These are phyloP conservation scores for Hirtodrosophila cameraria DNA, from an alignment of 2,888 invertebrate species.

Conservation along the genomic window DNA sequence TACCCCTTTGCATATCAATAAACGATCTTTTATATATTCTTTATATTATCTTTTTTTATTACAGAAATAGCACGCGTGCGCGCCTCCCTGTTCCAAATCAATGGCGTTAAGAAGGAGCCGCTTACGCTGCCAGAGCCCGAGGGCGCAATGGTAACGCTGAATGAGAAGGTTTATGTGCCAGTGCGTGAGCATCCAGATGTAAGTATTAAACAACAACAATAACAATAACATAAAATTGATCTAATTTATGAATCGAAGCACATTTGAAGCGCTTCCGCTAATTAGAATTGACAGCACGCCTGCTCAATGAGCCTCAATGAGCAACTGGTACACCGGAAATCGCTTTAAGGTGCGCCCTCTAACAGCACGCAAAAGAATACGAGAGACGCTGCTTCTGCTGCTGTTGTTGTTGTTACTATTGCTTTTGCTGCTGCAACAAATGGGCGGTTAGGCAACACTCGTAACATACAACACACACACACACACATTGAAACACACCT, in stretches of 20 bases:
- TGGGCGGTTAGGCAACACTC: slow-evolving; percentile 53
- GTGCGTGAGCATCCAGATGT: slow-evolving; percentile 99
- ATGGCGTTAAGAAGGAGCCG: slow-evolving; percentile 97
- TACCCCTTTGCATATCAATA: no score
- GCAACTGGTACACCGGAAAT: slow-evolving; percentile 83
- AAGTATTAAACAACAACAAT: slow-evolving; percentile 86
- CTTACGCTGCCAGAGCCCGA: slow-evolving; percentile 95
- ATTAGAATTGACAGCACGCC: slow-evolving; percentile 77
- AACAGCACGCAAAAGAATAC: slow-evolving; percentile 40
- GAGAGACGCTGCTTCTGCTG: slow-evolving; percentile 39
- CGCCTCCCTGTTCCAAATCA: slow-evolving; percentile 99
- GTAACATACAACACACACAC: slow-evolving; percentile 11
- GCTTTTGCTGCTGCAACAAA: slow-evolving; percentile 49
- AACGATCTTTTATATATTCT: slow-evolving; percentile 5
- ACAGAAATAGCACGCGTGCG: slow-evolving; percentile 99
- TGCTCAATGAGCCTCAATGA: slow-evolving; percentile 77
- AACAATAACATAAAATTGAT: slow-evolving; percentile 49
- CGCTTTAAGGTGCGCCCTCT: slow-evolving; percentile 80
- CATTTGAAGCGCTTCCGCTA: slow-evolving; percentile 78
- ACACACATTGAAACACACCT: slow-evolving; percentile 36
- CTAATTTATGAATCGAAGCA: slow-evolving; percentile 70
- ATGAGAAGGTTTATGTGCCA: slow-evolving; percentile 99
- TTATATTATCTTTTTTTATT: slow-evolving; percentile 83
- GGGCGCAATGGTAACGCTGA: slow-evolving; percentile 95
- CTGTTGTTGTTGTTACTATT: no score